Evolutionary conservation across 2,888 invertebrate species (phyloP).

Genomic region (Corythucha ciliata): DNA sequence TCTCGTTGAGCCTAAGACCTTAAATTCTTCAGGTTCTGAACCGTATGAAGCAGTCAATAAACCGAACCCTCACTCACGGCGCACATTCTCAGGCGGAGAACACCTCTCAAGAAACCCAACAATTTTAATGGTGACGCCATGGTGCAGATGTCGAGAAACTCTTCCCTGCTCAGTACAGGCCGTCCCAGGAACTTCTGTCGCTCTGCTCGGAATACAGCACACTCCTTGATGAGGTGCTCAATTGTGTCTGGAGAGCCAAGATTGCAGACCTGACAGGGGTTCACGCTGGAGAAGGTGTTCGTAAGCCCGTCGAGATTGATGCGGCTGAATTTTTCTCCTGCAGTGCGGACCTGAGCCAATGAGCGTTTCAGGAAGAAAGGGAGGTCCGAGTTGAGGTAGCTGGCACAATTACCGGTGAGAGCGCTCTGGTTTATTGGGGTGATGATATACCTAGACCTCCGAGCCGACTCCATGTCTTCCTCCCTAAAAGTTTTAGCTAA

Average conservation of each 20-base stretch:
- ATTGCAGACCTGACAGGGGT: conserved; percentile 5
- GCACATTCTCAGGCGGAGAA: conserved; percentile 2
- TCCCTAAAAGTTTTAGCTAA: background rate
- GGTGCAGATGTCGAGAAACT: background rate
- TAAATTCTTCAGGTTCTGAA: too few relatives aligned
- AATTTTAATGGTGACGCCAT: background rate
- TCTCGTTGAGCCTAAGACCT: too few relatives aligned
- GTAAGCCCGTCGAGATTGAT: background rate
- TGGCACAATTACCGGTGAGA: background rate
- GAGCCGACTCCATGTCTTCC: background rate
- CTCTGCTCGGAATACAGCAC: conserved; percentile 2
- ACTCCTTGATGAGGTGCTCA: background rate
- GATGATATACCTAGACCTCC: background rate
- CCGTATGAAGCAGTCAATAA: too few relatives aligned
- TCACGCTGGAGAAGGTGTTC: background rate
- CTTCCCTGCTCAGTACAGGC: background rate
- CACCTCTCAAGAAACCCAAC: background rate
- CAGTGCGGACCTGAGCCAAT: conserved; percentile 1
- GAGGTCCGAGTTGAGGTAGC: background rate
- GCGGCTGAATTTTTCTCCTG: conserved; percentile 5
- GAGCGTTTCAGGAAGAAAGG: background rate
- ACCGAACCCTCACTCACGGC: too few relatives aligned
- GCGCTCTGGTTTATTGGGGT: background rate
- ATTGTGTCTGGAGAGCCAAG: conserved; percentile 5
- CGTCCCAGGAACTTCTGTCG: conserved; percentile 5